Evolutionary conservation across 1,140 invertebrate genomes (phyloP).

Genomic region (Vanessa tameamea): DNA sequence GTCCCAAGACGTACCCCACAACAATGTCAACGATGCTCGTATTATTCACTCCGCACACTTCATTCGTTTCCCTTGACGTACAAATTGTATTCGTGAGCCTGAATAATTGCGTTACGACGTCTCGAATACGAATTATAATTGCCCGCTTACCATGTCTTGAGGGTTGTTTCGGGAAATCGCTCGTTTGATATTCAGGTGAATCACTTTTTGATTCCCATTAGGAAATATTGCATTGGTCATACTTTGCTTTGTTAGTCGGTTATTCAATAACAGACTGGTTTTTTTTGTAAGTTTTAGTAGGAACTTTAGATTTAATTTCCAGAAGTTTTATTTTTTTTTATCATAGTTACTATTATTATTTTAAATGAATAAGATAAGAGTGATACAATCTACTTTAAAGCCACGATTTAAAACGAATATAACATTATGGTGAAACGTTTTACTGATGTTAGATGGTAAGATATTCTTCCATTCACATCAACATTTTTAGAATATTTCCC

Average conservation of each 20-base stretch:
- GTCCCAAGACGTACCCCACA: slow-evolving; percentile 28
- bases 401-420: too few species aligned
- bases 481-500: too few species aligned
- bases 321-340: too few species aligned
- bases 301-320: too few species aligned
- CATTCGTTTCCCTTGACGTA: slow-evolving; percentile 59
- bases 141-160: slow-evolving; percentile 40
- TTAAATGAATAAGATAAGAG: too few species aligned
- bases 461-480: too few species aligned
- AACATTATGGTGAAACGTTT: too few species aligned
- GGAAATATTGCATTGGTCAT: not conserved
- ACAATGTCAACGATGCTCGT: slow-evolving; percentile 45
- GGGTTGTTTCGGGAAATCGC: slow-evolving; percentile 11
- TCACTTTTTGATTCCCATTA: slow-evolving; percentile 19
- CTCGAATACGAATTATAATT: slow-evolving; percentile 57
- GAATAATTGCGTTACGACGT: slow-evolving; percentile 58
- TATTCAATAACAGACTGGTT: not conserved
- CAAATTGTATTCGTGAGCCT: slow-evolving; percentile 63
- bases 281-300: too few species aligned
- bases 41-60: slow-evolving; percentile 61
- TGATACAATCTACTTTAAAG: too few species aligned
- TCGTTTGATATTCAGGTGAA: slow-evolving; percentile 28
- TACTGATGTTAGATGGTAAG: too few species aligned
- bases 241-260: not conserved
- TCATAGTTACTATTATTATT: too few species aligned